A percentile compares a stretch with the other conserved stretches of the same genome.
Conservation (phyloP, 2,888 invertebrate genomes). For the Parnassius apollo region DNA sequence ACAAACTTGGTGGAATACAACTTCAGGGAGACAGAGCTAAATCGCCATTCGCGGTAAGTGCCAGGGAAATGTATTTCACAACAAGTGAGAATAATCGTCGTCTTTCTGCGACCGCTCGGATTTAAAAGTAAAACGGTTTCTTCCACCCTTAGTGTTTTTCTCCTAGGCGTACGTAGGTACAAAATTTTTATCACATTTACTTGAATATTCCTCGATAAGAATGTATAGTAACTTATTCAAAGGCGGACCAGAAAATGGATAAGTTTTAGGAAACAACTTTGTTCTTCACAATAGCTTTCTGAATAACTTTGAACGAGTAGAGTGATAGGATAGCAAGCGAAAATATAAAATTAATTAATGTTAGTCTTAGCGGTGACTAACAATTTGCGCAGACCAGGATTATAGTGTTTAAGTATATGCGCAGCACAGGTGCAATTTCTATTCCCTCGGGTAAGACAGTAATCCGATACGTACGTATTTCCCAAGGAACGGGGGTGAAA, state of each 20-base stretch:
- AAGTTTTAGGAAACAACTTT: slow-evolving; percentile 6
- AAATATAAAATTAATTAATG: too few relatives aligned
- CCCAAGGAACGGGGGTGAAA: too few relatives aligned
- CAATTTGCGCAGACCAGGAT: too few relatives aligned
- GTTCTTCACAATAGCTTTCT: background rate
- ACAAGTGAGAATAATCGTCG: slow-evolving; percentile 76
- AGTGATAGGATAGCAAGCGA: too few relatives aligned
- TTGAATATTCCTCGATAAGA: slow-evolving; percentile 12
- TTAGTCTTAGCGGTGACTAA: too few relatives aligned
- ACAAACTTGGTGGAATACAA: slow-evolving; percentile 42
- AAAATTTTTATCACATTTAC: slow-evolving; percentile 4
- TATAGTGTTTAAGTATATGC: too few relatives aligned
- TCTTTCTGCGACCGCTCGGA: slow-evolving; percentile 50
- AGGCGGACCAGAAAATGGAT: background rate
- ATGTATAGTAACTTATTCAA: slow-evolving; percentile 41
- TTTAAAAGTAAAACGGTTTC: slow-evolving; percentile 55
- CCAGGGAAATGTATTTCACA: slow-evolving; percentile 73
- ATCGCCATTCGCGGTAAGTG: slow-evolving; percentile 71
- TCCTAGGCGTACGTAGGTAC: slow-evolving; percentile 8
- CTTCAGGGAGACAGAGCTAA: slow-evolving; percentile 64
- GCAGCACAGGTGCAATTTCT: too few relatives aligned
- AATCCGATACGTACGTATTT: too few relatives aligned
- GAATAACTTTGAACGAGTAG: too few relatives aligned
- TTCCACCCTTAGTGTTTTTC: slow-evolving; percentile 28
- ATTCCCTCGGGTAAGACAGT: too few relatives aligned